phyloP scores from a whole-genome alignment of 2,888 invertebrate species.

The Cryptocephalus primarius region DNA sequence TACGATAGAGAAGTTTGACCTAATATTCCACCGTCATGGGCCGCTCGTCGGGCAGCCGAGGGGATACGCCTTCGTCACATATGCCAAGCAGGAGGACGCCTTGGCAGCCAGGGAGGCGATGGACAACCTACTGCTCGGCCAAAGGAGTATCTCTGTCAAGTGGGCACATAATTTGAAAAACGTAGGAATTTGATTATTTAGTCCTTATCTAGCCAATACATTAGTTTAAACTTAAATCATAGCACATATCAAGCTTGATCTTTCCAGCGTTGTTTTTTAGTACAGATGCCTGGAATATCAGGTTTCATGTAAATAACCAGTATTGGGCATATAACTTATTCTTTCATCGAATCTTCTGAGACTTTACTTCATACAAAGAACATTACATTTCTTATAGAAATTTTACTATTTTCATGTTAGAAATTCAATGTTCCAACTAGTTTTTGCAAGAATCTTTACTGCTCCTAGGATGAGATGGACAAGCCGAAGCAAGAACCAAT shows the following conservation, averaged over 20 bases:
- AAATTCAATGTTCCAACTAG: too few relatives aligned
- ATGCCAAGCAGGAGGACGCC: conserved; percentile 54
- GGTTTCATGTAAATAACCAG: too few relatives aligned
- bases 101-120: conserved; percentile 58
- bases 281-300: too few relatives aligned
- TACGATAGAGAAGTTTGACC: conserved; percentile 88
- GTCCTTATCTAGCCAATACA: not conserved
- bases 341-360: too few relatives aligned
- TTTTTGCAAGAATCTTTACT: too few relatives aligned
- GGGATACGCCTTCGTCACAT: conserved; percentile 91
- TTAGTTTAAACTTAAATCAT: too few relatives aligned
- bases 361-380: too few relatives aligned
- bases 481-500: conserved; percentile 65
- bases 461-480: conserved; percentile 64
- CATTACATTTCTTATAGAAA: too few relatives aligned
- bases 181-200: conserved; percentile 35
- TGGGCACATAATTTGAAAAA: conserved; percentile 66
- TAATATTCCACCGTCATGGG: conserved; percentile 86
- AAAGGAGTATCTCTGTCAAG: conserved; percentile 66
- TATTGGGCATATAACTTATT: too few relatives aligned
- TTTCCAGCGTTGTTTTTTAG: too few relatives aligned
- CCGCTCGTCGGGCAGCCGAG: conserved; percentile 80
- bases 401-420: too few relatives aligned
- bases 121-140: conserved; percentile 64
- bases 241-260: too few relatives aligned